Evolutionary conservation across 1,140 invertebrate species (phyloP).

Genomic region (Papilio glaucus): DNA sequence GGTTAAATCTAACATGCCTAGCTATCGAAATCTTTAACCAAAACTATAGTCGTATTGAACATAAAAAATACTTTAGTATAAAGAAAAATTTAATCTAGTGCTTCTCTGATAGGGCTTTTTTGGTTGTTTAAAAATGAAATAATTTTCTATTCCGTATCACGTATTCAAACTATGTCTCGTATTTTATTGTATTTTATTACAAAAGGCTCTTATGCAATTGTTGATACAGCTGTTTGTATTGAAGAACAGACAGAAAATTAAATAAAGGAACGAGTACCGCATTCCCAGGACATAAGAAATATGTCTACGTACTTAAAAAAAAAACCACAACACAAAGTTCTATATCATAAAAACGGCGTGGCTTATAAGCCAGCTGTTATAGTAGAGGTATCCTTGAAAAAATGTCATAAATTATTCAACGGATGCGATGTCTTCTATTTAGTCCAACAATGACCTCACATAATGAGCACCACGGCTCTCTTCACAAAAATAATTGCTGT

Average conservation of each 20-base stretch:
- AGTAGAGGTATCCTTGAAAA: not conserved
- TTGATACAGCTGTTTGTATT: conserved; percentile 1
- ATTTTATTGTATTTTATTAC: not conserved
- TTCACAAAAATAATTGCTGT: too few species aligned
- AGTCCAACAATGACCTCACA: too few species aligned
- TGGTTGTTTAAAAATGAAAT: not conserved
- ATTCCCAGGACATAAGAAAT: not conserved
- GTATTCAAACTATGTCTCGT: conserved; percentile 10
- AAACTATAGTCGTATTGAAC: too few species aligned
- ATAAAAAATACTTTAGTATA: too few species aligned
- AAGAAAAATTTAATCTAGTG: too few species aligned
- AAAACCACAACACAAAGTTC: not conserved
- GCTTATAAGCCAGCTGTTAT: not conserved
- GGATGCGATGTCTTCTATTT: too few species aligned
- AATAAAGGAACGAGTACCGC: not conserved
- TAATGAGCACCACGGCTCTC: too few species aligned
- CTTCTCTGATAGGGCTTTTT: too few species aligned
- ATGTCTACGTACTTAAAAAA: not conserved
- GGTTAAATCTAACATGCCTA: too few species aligned
- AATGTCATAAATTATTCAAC: not conserved
- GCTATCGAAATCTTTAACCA: too few species aligned
- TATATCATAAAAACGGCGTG: not conserved
- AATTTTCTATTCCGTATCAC: not conserved
- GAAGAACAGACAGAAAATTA: not conserved
- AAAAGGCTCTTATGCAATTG: conserved; percentile 1